Base-by-base conservation (phyloP, 2,888 invertebrate species). In the Acleris laterana region DNA sequence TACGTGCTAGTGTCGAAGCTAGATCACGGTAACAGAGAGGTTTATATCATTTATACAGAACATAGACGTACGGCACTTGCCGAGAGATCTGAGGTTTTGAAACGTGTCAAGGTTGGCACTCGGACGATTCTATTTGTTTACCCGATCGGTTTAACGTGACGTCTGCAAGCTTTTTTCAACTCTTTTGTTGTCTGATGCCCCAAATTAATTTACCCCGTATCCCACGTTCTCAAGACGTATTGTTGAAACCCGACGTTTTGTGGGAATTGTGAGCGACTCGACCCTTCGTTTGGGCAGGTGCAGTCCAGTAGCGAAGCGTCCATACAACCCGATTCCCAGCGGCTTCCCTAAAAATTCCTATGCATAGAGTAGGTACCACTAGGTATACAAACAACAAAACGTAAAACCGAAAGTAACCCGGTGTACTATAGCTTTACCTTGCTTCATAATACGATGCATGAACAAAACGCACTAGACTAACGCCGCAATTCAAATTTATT, bases 21-120 rank as follows among this genome's bases (percentile, higher is more conserved):
- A 78, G 78, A 79, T 80, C 77, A 76, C 78, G 76, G 76, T 76
- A 77, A 77, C 78, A 69, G 75, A 63, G 68, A 75, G 79, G 81
- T 80, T 80, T 79, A 82, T 82, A 75, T 76, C 73, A 60, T 57
- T 59, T 61, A 65, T 68, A 63, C 65, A 38, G 55, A 53, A 59
- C 50, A 46, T 11, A 32, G 28, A 62, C 38, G 44, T 50, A 38
- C 56, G 61, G 42, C 49, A 52, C 53, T 38, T 50, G 52, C 42
- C 56, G 49, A 53, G 60, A 63, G 68, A 68, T 64, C 61, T 53
- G 64, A 64, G 49, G 48, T 22, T 65, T 61, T 58, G 51, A 68
- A 55, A 59, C 49, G 62, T 56, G 51, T 59, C 62, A 55, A 60
- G 66, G 62, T 48, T 57, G 57, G 57, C 56, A 66, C 46, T 38